Percentiles rank a stretch among this genome's conserved stretches.
phyloP scores from a whole-genome alignment of 2,888 invertebrate genomes.

The Hofmannophila pseudospretella region DNA sequence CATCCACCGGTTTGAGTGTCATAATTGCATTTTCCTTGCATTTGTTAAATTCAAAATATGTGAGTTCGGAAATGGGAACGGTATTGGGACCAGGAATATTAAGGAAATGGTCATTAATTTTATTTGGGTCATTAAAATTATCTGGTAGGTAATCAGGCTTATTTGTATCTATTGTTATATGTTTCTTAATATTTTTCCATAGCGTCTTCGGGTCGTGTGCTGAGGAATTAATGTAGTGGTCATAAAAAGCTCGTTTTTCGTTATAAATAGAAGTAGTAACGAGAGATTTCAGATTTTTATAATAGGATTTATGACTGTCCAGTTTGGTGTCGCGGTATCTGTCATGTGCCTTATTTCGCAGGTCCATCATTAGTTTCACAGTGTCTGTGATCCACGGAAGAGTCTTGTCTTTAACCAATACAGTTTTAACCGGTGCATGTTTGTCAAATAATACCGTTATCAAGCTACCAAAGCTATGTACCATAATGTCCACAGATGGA shows the following conservation, averaged over 20 bases:
- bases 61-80: not conserved
- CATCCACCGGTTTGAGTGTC: not conserved
- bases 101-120: not conserved
- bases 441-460: conserved; percentile 10
- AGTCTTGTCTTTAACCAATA: conserved; percentile 7
- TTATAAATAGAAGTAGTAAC: conserved; percentile 10
- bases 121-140: not conserved
- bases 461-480: not conserved
- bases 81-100: not conserved
- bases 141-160: not conserved
- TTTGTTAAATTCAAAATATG: not conserved
- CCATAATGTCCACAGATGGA: not conserved
- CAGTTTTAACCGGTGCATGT: conserved; percentile 13
- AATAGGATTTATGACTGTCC: conserved; percentile 9
- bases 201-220: conserved; percentile 7
- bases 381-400: conserved; percentile 17
- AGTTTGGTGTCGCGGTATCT: conserved; percentile 6
- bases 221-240: conserved; percentile 12
- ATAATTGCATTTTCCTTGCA: not conserved
- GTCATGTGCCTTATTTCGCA: conserved; percentile 11
- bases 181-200: not conserved
- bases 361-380: conserved; percentile 15
- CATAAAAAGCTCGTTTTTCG: conserved; percentile 14
- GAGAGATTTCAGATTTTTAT: conserved; percentile 12
- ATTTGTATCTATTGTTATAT: not conserved